These are phyloP conservation scores for Propithecus perrieri DNA, from an alignment of 2,797 vertebrate species.

Conservation along the genomic window DNA sequence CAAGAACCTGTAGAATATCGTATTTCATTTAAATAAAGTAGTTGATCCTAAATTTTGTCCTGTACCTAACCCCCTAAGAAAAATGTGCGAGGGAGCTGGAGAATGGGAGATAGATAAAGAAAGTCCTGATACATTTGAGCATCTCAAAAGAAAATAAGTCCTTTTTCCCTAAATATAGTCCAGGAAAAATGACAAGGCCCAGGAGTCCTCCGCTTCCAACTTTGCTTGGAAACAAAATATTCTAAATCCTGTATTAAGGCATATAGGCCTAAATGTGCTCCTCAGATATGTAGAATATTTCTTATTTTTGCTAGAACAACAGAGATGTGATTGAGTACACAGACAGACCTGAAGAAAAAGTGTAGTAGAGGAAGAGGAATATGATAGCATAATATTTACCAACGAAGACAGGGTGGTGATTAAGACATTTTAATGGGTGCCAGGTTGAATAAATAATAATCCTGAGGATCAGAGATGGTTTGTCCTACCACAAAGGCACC, in stretches of 20 bases:
- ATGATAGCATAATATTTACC: background rate
- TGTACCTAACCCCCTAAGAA: background rate
- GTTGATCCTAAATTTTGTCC: background rate
- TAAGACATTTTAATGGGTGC: background rate
- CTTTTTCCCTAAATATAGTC: background rate
- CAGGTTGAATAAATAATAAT: background rate
- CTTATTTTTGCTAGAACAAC: background rate
- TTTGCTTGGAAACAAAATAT: background rate
- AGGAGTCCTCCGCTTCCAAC: background rate
- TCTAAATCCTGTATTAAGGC: background rate
- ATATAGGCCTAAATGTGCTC: background rate
- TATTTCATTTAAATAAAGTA: background rate
- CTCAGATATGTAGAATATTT: background rate
- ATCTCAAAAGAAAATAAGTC: background rate
- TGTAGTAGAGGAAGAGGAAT: background rate
- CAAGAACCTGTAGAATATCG: background rate
- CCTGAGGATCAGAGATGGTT: background rate
- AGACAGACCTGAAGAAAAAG: background rate
- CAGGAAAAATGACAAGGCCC: background rate
- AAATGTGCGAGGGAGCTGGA: background rate
- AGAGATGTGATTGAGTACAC: background rate
- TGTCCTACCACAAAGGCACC: background rate
- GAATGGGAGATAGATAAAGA: background rate
- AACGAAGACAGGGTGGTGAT: accelerated
- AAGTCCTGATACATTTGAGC: background rate